A percentile compares a stretch with the other conserved stretches of the same genome.
phyloP scores from a whole-genome alignment of 2,797 vertebrate species.

The Coregonus sp. region DNA sequence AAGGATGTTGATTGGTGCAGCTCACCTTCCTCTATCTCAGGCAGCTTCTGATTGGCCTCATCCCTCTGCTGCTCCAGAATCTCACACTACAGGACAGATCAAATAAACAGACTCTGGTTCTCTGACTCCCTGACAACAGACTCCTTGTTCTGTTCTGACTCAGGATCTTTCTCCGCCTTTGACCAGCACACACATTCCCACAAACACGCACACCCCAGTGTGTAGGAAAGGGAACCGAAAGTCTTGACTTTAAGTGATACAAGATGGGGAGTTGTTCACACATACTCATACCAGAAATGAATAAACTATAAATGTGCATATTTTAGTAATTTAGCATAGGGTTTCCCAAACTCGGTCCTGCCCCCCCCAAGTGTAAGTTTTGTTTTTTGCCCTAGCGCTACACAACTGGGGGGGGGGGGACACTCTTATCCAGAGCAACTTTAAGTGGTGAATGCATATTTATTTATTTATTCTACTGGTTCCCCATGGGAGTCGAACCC shows the following conservation, averaged over 20 bases:
- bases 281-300: too few species aligned
- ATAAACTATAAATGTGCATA: too few species aligned
- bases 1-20: not conserved
- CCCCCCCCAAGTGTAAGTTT: too few species aligned
- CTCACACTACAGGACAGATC: slow-evolving; percentile 47
- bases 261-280: not conserved
- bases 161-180: not conserved
- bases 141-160: not conserved
- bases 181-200: not conserved
- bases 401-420: too few species aligned
- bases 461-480: too few species aligned
- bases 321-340: too few species aligned
- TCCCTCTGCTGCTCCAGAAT: slow-evolving; percentile 59
- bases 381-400: too few species aligned
- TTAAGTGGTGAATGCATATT: too few species aligned
- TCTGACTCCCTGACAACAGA: not conserved
- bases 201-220: not conserved
- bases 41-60: slow-evolving; percentile 67
- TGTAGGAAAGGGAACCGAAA: slow-evolving; percentile 32
- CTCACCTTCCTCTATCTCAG: slow-evolving; percentile 76
- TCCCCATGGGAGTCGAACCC: too few species aligned
- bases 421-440: too few species aligned
- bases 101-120: slow-evolving; percentile 8
- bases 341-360: too few species aligned
- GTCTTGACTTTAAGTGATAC: not conserved